Base-by-base conservation (phyloP, 2,888 invertebrate genomes). In the Amorpha juglandis region DNA sequence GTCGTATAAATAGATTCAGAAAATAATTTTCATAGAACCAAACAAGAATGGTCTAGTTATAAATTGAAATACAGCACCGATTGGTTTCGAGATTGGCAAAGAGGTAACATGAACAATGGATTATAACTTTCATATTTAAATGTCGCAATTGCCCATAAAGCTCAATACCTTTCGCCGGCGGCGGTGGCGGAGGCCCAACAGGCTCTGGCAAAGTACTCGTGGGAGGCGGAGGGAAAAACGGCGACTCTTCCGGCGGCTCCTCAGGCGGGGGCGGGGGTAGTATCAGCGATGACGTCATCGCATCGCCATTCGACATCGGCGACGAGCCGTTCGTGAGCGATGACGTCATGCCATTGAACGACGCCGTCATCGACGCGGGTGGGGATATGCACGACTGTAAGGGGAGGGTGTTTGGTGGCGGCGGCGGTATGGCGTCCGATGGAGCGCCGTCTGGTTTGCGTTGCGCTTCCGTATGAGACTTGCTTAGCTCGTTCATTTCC, bases 131-230 rank as follows among this genome's bases (percentile, higher is more conserved):
- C 35, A 35, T 35, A 27, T 27, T 3, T 27, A 27, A 27, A 50
- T 50, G 14, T 12, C 50, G 4, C 1, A 50, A n/a, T 11, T 50
- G n/a, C 1, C 50, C 51, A 19, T 21, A 16, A 21, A 38, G 6
- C 51, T 21, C 1, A n/a, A 63, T 73, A 90, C 91, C 90, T 87
- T 89, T 89, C 19, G 74, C 69, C 0, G 96, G 96, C 14, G 95
- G 96, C 7, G 96, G 96, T 1, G 96, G 96, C 4, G 96, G 96
- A 0, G 96, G 96, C 67, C 95, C 96, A 0, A 95, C 96, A 0
- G 97, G 97, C 78, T 97, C 97, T 0, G 97, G 97, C 51, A 97
- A 87, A 64, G 96, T 67, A 67, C 87, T 95, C 16, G 74, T 68
- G 0, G 86, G 86, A 3, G 94, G 93, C n/a, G 94, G 89, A 35